Percentiles rank a stretch among this genome's conserved stretches.
phyloP scores from a whole-genome alignment of 2,888 invertebrate genomes.

The Yponomeuta sedellus region DNA sequence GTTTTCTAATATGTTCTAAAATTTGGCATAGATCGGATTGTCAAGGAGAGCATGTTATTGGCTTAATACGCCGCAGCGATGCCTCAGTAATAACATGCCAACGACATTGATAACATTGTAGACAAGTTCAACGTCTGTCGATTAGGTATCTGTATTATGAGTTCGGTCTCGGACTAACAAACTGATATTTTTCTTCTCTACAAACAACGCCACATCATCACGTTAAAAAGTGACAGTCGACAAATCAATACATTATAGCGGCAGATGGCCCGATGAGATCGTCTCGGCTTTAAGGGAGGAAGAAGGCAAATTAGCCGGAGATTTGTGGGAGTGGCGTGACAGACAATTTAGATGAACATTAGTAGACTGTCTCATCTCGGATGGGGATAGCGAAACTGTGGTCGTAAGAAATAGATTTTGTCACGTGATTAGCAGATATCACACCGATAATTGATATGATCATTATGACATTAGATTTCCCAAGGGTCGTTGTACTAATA shows the following conservation, averaged over 20 bases:
- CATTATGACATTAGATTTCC: not conserved
- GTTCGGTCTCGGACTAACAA: not conserved
- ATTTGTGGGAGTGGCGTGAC: not conserved
- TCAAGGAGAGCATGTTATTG: not conserved
- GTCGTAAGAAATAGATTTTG: not conserved
- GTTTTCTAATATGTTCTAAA: not conserved
- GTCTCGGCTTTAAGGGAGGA: not conserved
- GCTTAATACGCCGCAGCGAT: not conserved
- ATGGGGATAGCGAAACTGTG: not conserved
- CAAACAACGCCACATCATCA: not conserved
- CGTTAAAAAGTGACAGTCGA: not conserved
- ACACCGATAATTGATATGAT: not conserved
- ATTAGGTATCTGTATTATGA: constrained; percentile 6
- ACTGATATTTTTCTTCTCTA: not conserved
- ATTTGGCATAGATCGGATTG: not conserved
- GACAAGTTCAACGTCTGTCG: constrained; percentile 23
- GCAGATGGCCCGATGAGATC: not conserved
- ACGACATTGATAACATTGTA: constrained; percentile 19
- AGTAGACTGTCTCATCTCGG: not conserved
- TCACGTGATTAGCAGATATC: not conserved
- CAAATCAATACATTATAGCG: not conserved
- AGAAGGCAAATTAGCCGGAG: not conserved
- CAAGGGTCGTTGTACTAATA: too few relatives aligned
- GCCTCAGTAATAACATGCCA: constrained; percentile 15
- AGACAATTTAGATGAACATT: not conserved